Percentiles rank a stretch among this genome's conserved stretches.
Evolutionary conservation across 35 echinoderm and acorn worm species (phyloP).

Genomic region (Apostichopus parvimensis): DNA sequence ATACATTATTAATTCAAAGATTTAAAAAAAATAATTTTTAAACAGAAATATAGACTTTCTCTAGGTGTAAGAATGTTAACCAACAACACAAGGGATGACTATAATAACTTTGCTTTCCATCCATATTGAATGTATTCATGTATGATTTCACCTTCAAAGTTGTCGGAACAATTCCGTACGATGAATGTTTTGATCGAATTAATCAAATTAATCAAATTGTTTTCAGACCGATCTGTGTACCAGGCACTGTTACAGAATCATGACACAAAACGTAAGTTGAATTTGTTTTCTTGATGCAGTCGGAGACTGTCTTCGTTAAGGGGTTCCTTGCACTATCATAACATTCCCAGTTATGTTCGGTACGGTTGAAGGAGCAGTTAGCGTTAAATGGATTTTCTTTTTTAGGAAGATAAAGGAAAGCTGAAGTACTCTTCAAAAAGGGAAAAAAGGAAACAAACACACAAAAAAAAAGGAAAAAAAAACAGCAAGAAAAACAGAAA

Average conservation of each 20-base stretch:
- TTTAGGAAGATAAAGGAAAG: neutral
- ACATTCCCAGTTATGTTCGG: neutral
- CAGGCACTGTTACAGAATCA: slow-evolving; percentile 64
- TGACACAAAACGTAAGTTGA: slow-evolving; percentile 61
- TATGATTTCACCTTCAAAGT: slow-evolving; percentile 1
- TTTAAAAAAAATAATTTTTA: no score
- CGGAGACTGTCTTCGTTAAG: no score
- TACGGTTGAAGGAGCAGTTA: neutral
- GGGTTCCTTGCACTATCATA: neutral
- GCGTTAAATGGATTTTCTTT: neutral
- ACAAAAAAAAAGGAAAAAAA: no score
- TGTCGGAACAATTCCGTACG: neutral
- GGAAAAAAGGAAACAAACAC: no score
- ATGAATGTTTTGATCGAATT: slow-evolving; percentile 31
- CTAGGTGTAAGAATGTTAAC: no score
- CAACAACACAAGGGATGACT: no score
- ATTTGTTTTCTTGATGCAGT: slow-evolving; percentile 26
- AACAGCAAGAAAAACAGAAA: no score
- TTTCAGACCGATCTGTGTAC: slow-evolving; percentile 66
- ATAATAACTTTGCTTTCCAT: no score
- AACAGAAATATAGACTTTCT: no score
- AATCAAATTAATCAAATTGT: slow-evolving; percentile 22
- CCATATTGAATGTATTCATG: neutral
- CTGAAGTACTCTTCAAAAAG: neutral
- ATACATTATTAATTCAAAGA: no score